Evolutionary conservation across 2,888 invertebrate species (phyloP), one percentile per base, ranked within the genome.

Genomic region (Drosophila infuscata): DNA sequence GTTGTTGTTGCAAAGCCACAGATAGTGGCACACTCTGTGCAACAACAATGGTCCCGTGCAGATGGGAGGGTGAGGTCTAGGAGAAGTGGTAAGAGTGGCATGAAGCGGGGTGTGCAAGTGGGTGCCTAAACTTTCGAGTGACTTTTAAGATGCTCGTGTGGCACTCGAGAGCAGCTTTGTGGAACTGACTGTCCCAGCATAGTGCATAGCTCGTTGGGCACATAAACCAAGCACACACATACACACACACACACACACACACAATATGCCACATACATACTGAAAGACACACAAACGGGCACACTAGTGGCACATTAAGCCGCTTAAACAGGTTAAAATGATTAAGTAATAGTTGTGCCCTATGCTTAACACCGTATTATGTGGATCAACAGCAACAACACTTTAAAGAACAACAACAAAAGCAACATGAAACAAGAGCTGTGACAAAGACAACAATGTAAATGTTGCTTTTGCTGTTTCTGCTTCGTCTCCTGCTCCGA

Each of bases 321-420:
- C 83, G 83, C 86, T 81, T 83, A 85, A 88, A 79, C 88, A 88
- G 84, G 88, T 85, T 85, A 81, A 78, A 83, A 85, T 85, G 84
- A 85, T 85, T 88, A 85, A 88, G 84, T 88, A 88, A 84, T 87
- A 88, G 88, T 83, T 85, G 74, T 77, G 82, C 78, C 68, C 80
- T 54, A 57, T 78, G 87, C 86, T 81, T 81, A 81, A 74, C 87
- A 79, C 81, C 76, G 70, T 71, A 73, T 81, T 86, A 76, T 79
- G 72, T 83, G 77, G 82, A 70, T 52, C 81, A 74, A 53, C 82
- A 72, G 48, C 65, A 71, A 58, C 65, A 61, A 33, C 63, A 70
- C 36, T 36, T 48, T 48, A 58, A 48, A 51, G 54, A 65, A 54
- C 57, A 54, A 32, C 56, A 66, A 54, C 38, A 43, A 61, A 49